These are phyloP conservation scores for Rhegmatorhina hoffmannsi DNA, from an alignment of 2,113 vertebrate species.

Conservation along the genomic window DNA sequence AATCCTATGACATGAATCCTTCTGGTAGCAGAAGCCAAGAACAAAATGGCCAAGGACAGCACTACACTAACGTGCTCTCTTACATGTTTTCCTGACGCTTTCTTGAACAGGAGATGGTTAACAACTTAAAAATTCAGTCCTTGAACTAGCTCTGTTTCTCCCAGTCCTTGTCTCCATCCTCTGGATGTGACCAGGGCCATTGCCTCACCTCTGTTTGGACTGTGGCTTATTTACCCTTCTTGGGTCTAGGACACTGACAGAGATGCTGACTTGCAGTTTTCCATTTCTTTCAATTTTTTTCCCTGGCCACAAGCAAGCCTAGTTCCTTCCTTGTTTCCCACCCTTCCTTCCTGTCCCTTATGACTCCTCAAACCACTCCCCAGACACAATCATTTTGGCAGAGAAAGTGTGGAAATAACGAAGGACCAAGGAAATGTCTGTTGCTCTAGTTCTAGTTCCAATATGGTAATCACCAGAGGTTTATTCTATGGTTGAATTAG, in stretches of 20 bases:
- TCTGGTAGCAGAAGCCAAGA: background rate
- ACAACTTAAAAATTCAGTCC: background rate
- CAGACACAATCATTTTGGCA: background rate
- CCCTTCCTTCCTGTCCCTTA: background rate
- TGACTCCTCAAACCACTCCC: background rate
- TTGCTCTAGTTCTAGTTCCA: background rate
- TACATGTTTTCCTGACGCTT: background rate
- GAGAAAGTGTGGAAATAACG: background rate
- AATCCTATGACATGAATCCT: background rate
- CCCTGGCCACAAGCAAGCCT: background rate
- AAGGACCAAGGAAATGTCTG: background rate
- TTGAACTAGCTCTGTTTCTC: background rate
- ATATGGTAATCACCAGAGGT: background rate
- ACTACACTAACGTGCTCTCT: background rate
- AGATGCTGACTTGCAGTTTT: background rate
- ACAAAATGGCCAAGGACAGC: background rate
- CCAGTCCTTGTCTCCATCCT: background rate
- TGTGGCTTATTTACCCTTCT: background rate
- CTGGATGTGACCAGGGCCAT: background rate
- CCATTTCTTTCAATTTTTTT: background rate
- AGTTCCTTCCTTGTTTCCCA: background rate
- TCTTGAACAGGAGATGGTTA: background rate
- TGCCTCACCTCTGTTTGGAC: background rate
- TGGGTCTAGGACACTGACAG: background rate
- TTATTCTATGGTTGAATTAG: background rate